Conservation (phyloP, 1,140 invertebrate species). For the Drosophila orosa region DNA sequence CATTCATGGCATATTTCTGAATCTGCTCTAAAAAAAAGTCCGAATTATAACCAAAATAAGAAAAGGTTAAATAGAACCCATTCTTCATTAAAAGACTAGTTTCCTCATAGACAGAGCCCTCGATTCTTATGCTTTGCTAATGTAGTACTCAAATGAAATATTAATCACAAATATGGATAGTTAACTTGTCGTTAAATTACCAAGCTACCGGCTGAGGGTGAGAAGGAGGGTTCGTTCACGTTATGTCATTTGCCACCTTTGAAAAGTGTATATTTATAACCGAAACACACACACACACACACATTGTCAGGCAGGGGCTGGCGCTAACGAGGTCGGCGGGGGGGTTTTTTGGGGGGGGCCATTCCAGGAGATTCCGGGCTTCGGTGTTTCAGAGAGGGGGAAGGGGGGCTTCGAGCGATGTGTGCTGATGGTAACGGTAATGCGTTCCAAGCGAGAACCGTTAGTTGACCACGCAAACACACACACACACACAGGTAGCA, state of each 20-base stretch:
- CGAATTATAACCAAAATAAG: no score
- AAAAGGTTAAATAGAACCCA: background rate
- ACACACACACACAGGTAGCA: constrained; percentile 31
- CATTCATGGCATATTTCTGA: no score
- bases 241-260: constrained; percentile 48
- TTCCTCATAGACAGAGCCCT: background rate
- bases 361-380: constrained; percentile 10
- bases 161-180: constrained; percentile 8
- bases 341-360: background rate
- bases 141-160: background rate
- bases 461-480: constrained; percentile 48
- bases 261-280: constrained; percentile 54
- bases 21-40: no score
- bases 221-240: background rate
- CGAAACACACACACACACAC: constrained; percentile 25
- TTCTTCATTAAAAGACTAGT: no score
- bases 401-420: background rate
- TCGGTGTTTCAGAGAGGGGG: background rate
- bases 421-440: constrained; percentile 31
- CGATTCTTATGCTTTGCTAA: background rate
- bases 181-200: constrained; percentile 8
- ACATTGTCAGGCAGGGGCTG: constrained; percentile 31
- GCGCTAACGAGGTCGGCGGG: constrained; percentile 33
- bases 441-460: constrained; percentile 48
- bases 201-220: no score